A percentile compares a stretch with the other conserved stretches of the same genome.
phyloP scores from a whole-genome alignment of 2,888 invertebrate species.

The Tiliacea aurago region DNA sequence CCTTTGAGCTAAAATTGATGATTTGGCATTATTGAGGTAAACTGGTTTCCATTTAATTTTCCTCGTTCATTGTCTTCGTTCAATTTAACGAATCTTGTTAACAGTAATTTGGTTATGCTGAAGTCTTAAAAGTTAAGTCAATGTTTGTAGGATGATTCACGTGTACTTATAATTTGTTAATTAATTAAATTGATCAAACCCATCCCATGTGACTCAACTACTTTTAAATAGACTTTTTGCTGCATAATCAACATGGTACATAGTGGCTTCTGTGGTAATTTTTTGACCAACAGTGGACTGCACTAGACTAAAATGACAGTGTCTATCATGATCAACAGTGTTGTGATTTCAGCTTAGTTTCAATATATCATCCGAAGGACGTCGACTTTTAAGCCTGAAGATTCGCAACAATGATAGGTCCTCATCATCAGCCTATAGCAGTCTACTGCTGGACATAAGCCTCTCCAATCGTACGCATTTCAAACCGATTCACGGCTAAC shows the following conservation, averaged over 20 bases:
- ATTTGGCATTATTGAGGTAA: slow-evolving; percentile 13
- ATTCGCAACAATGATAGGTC: not conserved
- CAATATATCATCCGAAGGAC: not conserved
- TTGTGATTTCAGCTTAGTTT: too few species aligned
- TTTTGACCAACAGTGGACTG: not conserved
- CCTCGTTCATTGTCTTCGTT: slow-evolving; percentile 21
- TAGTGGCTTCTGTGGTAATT: not conserved
- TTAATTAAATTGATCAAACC: slow-evolving; percentile 5
- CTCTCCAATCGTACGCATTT: not conserved
- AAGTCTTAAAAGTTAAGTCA: slow-evolving; percentile 41
- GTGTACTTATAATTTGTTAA: slow-evolving; percentile 7
- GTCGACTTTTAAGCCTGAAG: not conserved
- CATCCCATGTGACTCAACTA: slow-evolving; percentile 1
- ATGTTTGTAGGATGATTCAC: slow-evolving; percentile 10
- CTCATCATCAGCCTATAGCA: not conserved
- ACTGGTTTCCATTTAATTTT: slow-evolving; percentile 24
- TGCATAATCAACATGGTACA: not conserved
- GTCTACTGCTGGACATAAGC: not conserved
- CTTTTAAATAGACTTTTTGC: not conserved
- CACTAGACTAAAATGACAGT: not conserved
- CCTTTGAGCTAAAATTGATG: not conserved
- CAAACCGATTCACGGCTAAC: not conserved
- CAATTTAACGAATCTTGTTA: slow-evolving; percentile 43
- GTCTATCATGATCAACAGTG: not conserved
- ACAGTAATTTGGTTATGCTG: slow-evolving; percentile 36